Evolutionary conservation across 2,113 vertebrate species (phyloP).

Genomic region (Cariama cristata): DNA sequence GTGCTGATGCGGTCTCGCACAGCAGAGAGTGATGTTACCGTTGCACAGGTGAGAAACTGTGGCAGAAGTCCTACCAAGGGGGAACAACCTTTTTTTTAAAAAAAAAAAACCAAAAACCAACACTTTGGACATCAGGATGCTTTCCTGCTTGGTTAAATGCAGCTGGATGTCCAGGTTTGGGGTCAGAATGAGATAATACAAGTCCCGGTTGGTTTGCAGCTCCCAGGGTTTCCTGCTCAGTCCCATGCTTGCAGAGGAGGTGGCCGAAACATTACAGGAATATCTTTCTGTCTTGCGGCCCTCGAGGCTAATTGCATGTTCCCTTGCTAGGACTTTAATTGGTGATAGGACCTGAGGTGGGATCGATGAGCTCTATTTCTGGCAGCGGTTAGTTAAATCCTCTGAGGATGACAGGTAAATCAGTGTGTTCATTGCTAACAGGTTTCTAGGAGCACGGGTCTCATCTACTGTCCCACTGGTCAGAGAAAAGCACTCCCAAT

Average conservation of each 20-base stretch:
- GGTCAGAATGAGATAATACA: not conserved
- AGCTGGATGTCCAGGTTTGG: not conserved
- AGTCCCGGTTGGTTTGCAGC: not conserved
- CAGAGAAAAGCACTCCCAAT: not conserved
- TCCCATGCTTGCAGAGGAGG: accelerated
- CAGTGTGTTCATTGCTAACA: not conserved
- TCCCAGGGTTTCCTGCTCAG: not conserved
- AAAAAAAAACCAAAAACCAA: no score
- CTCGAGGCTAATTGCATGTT: accelerated
- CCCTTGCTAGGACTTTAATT: not conserved
- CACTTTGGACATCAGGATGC: not conserved
- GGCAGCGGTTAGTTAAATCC: not conserved
- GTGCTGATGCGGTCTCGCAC: not conserved
- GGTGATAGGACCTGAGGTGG: not conserved
- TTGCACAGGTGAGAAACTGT: not conserved
- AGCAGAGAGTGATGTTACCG: accelerated
- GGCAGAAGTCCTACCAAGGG: not conserved
- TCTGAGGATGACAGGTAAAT: not conserved
- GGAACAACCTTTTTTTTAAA: not conserved
- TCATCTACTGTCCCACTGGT: not conserved
- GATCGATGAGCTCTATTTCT: not conserved
- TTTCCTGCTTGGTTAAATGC: not conserved
- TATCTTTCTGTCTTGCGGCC: accelerated
- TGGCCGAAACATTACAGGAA: accelerated
- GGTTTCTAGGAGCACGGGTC: not conserved